A percentile compares a stretch with the other conserved stretches of the same genome.
These are phyloP conservation scores for Pachycephus smyrnensis DNA, from an alignment of 2,888 invertebrate species.

Conservation along the genomic window DNA sequence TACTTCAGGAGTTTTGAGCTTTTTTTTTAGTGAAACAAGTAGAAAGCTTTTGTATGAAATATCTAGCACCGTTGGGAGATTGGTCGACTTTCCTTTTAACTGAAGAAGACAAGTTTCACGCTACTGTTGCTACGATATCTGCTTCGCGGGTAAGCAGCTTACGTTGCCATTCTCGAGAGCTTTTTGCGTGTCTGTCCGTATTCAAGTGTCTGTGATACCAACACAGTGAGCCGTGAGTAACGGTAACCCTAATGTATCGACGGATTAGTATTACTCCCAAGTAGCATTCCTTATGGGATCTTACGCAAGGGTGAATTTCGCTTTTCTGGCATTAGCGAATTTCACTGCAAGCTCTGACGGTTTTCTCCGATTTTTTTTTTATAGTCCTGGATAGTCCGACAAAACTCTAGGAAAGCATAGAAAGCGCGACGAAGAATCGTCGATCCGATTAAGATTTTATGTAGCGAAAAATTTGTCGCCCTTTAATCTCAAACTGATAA, in stretches of 20 bases:
- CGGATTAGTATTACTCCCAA: conserved; percentile 25
- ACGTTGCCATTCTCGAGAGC: background rate
- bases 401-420: background rate
- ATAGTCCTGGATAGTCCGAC: too few species aligned
- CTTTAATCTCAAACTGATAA: background rate
- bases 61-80: background rate
- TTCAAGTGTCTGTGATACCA: background rate
- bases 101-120: background rate
- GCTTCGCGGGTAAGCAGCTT: background rate
- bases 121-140: background rate
- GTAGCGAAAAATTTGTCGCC: background rate
- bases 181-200: background rate
- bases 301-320: background rate
- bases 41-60: background rate
- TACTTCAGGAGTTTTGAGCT: too few species aligned
- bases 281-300: background rate
- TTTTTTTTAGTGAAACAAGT: background rate
- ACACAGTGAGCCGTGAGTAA: conserved; percentile 2
- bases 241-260: conserved; percentile 37
- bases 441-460: background rate
- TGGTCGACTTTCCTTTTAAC: background rate
- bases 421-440: background rate
- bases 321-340: background rate
- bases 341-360: background rate
- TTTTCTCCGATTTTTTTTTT: background rate